Percentiles rank a stretch among this genome's conserved stretches.
These are phyloP conservation scores for Tenthredo livida DNA, from an alignment of 2,888 invertebrate species.

Conservation along the genomic window DNA sequence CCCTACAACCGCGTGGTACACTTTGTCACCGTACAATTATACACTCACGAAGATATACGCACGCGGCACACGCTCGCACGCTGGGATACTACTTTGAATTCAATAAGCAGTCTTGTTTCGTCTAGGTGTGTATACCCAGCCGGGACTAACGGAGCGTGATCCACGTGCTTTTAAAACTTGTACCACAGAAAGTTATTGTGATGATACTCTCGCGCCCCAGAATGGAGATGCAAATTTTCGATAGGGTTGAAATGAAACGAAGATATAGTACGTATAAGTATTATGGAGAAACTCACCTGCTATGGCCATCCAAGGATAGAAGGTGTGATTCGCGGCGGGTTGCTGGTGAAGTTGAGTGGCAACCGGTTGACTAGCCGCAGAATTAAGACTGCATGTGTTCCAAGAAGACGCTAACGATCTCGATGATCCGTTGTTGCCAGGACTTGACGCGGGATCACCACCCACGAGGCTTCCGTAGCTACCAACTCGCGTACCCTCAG, in stretches of 20 bases:
- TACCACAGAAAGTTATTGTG: background rate
- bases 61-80: background rate
- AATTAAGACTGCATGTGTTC: slow-evolving; percentile 92
- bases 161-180: slow-evolving; percentile 34
- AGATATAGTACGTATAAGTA: slow-evolving; percentile 9
- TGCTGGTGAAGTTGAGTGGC: slow-evolving; percentile 92
- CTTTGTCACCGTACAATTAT: slow-evolving; percentile 1
- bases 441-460: slow-evolving; percentile 87
- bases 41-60: background rate
- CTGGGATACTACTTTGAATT: slow-evolving; percentile 1
- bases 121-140: background rate
- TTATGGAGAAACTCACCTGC: slow-evolving; percentile 88
- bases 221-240: background rate
- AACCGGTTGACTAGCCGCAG: slow-evolving; percentile 87
- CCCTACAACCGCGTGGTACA: background rate
- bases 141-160: slow-evolving; percentile 23
- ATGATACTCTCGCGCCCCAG: slow-evolving; percentile 40
- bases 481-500: slow-evolving; percentile 88
- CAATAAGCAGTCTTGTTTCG: slow-evolving; percentile 7
- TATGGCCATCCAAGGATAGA: slow-evolving; percentile 99
- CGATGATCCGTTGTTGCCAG: slow-evolving; percentile 82
- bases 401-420: slow-evolving; percentile 89
- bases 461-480: slow-evolving; percentile 90
- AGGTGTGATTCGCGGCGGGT: slow-evolving; percentile 94
- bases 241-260: background rate